Evolutionary conservation across 2,888 invertebrate species (phyloP), one percentile per base, ranked within the genome.

Genomic region (Cynaeus angustus): DNA sequence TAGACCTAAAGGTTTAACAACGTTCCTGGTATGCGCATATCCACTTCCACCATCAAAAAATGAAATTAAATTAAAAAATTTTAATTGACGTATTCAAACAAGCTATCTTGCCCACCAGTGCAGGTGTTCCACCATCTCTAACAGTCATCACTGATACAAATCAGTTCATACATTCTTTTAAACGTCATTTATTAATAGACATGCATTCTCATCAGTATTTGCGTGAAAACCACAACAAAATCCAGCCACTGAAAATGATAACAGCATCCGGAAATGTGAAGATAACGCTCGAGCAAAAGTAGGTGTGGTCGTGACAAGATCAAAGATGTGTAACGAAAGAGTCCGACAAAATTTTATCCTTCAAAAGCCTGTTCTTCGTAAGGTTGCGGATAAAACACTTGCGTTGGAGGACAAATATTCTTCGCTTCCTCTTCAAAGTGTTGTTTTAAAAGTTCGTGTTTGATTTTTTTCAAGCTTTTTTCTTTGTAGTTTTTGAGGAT

Each of bases 371-470:
- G 33, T n/a, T 33, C 33, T n/a, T 28, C 5, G 28, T 28, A 45
- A 13, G 43, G 10, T 30, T 12, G 13, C 1, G 33, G 28, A 46
- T 59, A 59, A 50, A 68, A 55, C 8, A 64, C 56, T 8, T 37
- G 16, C 9, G 26, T 10, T 3, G 72, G 69, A 38, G 67, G 61
- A 10, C 65, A 67, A n/a, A 61, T 74, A 33, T 67, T 43, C 30
- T 26, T 53, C 43, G 37, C 56, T 10, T 68, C 53, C 7, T 67
- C 55, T 16, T 69, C 52, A 28, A 59, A 71, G 33, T 67, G 66
- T 10, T 26, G 66, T 9, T 68, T 61, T 46, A 74, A 58, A 10
- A 71, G 43, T 16, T 52, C 33, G 1, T 48, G 52, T 50, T 67
- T 52, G 1, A 50, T 59, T 21, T 62, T 73, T 33, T 55, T 48